Conservation (phyloP, 2,888 invertebrate species). For the Apamea crenata region DNA sequence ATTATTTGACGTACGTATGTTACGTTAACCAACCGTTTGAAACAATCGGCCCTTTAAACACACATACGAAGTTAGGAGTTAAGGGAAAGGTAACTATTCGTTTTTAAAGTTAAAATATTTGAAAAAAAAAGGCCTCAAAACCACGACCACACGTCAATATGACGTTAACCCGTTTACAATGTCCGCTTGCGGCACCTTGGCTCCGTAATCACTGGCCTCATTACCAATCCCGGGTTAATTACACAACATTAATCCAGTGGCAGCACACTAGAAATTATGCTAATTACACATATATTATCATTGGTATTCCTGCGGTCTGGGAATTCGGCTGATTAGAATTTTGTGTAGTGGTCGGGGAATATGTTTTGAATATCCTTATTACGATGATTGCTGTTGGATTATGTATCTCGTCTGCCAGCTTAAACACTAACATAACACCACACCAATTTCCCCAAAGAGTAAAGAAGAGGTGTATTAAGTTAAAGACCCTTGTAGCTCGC, state of each 20-base stretch:
- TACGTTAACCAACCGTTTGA: no score
- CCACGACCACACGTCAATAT: conserved; percentile 27
- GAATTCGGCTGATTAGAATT: conserved; percentile 32
- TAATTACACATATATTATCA: conserved; percentile 53
- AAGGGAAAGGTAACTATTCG: rapidly evolving
- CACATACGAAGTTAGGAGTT: background rate
- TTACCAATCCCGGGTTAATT: conserved; percentile 59
- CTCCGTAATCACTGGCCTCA: conserved; percentile 48
- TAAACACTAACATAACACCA: background rate
- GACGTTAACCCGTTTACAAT: conserved; percentile 29
- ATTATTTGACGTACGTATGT: no score
- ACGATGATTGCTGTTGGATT: background rate
- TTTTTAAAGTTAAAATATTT: background rate
- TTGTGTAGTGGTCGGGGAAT: conserved; percentile 9
- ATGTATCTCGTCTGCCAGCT: background rate
- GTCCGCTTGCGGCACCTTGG: conserved; percentile 30
- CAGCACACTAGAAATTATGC: conserved; percentile 48
- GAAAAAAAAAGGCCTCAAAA: background rate
- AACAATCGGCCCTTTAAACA: background rate
- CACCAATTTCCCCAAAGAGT: no score
- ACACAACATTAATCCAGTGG: conserved; percentile 44
- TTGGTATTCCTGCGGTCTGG: conserved; percentile 36
- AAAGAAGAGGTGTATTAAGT: background rate
- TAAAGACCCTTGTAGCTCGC: background rate
- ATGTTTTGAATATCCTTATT: background rate